Conservation (phyloP, 2,888 invertebrate species). For the Stenoptilia bipunctidactyla region DNA sequence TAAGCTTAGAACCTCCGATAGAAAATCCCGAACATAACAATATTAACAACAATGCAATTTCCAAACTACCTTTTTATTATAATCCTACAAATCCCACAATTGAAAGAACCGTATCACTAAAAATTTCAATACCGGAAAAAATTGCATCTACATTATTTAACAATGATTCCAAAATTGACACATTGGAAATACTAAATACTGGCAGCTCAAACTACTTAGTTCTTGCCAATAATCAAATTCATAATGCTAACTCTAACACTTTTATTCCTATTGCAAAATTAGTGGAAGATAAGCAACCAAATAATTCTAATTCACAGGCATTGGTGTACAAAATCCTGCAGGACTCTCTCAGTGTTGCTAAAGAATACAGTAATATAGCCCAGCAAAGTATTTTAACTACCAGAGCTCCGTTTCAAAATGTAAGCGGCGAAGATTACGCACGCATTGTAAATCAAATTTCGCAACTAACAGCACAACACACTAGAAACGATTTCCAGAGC, state of each 20-base stretch:
- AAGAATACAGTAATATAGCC: constrained; percentile 46
- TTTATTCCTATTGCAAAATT: constrained; percentile 51
- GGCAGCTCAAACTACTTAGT: constrained; percentile 57
- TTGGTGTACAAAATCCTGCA: constrained; percentile 56
- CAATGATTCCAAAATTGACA: constrained; percentile 38
- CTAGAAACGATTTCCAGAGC: too few species aligned
- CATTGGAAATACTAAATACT: constrained; percentile 56
- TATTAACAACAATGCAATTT: constrained; percentile 31
- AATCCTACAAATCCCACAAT: constrained; percentile 43
- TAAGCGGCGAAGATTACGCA: constrained; percentile 37
- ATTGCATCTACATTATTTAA: constrained; percentile 51
- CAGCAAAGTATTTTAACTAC: constrained; percentile 33
- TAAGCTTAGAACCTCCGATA: constrained; percentile 39
- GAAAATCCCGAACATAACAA: constrained; percentile 21
- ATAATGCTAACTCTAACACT: constrained; percentile 25
- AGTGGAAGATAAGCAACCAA: constrained; percentile 38
- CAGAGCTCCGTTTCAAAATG: constrained; percentile 30
- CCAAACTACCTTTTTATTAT: constrained; percentile 45
- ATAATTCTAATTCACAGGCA: constrained; percentile 62
- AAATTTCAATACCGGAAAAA: constrained; percentile 59
- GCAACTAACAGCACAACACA: constrained; percentile 47
- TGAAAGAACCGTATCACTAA: constrained; percentile 55
- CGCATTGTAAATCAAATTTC: constrained; percentile 44
- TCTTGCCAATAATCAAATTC: constrained; percentile 33
- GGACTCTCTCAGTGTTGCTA: constrained; percentile 55